Evolutionary conservation across 1,140 invertebrate genomes (phyloP).

Genomic region (Drosophila aff.): DNA sequence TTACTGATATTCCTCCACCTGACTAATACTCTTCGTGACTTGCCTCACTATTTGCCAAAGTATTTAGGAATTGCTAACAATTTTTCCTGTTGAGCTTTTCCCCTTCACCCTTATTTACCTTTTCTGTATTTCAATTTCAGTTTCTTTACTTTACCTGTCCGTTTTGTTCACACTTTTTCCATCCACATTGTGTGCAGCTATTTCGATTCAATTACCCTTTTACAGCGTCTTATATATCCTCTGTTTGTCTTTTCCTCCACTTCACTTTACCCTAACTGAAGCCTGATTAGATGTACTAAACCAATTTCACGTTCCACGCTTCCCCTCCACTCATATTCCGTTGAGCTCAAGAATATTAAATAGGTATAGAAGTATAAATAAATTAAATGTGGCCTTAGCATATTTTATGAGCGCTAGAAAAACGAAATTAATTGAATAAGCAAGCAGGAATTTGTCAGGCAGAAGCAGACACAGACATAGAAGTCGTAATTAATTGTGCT

Average conservation of each 20-base stretch:
- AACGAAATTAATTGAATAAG: conserved; percentile 40
- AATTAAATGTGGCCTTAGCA: conserved; percentile 80
- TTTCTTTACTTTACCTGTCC: conserved; percentile 8
- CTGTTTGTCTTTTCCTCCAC: conserved; percentile 31
- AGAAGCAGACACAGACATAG: conserved; percentile 3
- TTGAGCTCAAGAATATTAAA: conserved; percentile 56
- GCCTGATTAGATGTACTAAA: conserved; percentile 52
- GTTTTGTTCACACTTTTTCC: conserved; percentile 22
- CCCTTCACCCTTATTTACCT: background rate
- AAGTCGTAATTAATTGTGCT: conserved; percentile 66
- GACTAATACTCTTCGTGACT: conserved; percentile 4
- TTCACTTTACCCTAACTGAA: conserved; percentile 26
- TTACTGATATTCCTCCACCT: background rate
- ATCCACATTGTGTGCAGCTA: conserved; percentile 33
- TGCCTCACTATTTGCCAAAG: background rate
- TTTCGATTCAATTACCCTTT: conserved; percentile 42
- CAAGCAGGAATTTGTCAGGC: conserved; percentile 44
- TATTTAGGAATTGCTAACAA: conserved; percentile 16
- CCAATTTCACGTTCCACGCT: conserved; percentile 7
- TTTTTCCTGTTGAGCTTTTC: conserved; percentile 6
- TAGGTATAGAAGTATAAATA: conserved; percentile 53
- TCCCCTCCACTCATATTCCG: conserved; percentile 18
- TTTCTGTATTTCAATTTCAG: background rate
- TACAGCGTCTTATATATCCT: conserved; percentile 34
- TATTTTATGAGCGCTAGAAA: conserved; percentile 65